Evolutionary conservation across 2,888 invertebrate genomes (phyloP), one percentile per base, ranked within the genome.

Genomic region (Pollenia griseotomentosa): DNA sequence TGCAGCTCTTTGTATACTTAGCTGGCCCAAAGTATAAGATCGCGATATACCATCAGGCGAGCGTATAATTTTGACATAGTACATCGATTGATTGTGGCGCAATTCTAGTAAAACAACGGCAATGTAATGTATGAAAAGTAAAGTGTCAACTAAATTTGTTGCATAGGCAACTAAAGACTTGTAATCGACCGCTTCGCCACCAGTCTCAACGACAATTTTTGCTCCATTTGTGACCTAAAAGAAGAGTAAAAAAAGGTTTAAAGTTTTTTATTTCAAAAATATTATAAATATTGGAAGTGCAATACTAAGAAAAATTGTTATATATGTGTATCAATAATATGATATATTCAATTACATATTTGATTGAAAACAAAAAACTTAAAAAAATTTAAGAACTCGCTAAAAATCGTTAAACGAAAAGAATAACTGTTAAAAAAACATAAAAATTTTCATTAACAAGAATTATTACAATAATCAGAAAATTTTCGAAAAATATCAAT

Each of bases 11-110:
- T 99, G 99, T 90, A 99, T 97, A 90, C 98, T 98, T 87, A 99
- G 94, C 92, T 97, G 97, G 0, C 98, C 98, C 14, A 98, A 96
- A n/a, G 96, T 95, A 93, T 97, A 99, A 0, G 97, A 96, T 89
- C 96, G 95, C 88, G 97, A 97, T 90, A 97, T 97, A 0, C 99
- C 99, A 93, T 99, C 99, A 0, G 99, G 99, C 80, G 98, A 98
- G 83, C 99, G 95, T 0, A 98, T 97, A 87, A 99, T 96, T 94
- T 97, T 97, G 40, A 97, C 95, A 91, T 97, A 97, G 93, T 97
- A 99, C 86, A 96, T 96, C 0, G 98, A 97, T 92, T 98, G 97
- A 88, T 98, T 94, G 93, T 99, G 99, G 55, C 99, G 95, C 83
- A 99, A 95, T 94, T 99, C 99, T 90, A 99, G 96, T 85, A 99